phyloP scores from a whole-genome alignment of 2,888 invertebrate species.

The Mamestra brassicae region DNA sequence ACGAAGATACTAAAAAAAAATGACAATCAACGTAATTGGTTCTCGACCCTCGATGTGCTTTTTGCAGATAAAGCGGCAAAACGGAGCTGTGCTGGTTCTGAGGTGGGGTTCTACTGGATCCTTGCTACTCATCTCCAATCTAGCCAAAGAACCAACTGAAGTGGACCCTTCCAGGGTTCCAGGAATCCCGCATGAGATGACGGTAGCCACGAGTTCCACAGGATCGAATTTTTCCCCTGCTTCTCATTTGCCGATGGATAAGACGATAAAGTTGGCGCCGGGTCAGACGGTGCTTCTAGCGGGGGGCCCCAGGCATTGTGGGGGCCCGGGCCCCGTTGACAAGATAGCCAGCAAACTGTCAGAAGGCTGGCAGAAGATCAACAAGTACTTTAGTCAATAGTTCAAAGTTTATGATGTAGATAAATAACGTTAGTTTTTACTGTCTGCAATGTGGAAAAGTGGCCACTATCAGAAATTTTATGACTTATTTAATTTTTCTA shows the following conservation, averaged over 20 bases:
- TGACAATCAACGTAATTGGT: conserved; percentile 53
- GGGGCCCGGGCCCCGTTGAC: conserved; percentile 87
- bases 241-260: conserved; percentile 78
- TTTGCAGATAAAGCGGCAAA: conserved; percentile 91
- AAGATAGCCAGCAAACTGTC: conserved; percentile 86
- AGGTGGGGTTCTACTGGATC: conserved; percentile 85
- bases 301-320: conserved; percentile 85
- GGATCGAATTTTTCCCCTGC: conserved; percentile 80
- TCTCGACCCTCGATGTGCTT: conserved; percentile 28
- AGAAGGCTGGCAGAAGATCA: conserved; percentile 88
- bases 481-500: neutral
- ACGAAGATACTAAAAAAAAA: conserved; percentile 38
- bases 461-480: too few species aligned
- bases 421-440: neutral
- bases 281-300: conserved; percentile 83
- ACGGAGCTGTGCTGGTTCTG: conserved; percentile 81
- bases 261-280: conserved; percentile 76
- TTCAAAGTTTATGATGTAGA: neutral
- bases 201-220: conserved; percentile 80
- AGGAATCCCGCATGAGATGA: conserved; percentile 83
- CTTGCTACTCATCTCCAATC: conserved; percentile 85
- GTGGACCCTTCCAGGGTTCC: conserved; percentile 86
- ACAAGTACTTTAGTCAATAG: conserved; percentile 84
- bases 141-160: conserved; percentile 83
- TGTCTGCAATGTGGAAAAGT: neutral